Evolutionary conservation across 2,797 vertebrate species (phyloP).

Genomic region (Rhynchotus rufescens): DNA sequence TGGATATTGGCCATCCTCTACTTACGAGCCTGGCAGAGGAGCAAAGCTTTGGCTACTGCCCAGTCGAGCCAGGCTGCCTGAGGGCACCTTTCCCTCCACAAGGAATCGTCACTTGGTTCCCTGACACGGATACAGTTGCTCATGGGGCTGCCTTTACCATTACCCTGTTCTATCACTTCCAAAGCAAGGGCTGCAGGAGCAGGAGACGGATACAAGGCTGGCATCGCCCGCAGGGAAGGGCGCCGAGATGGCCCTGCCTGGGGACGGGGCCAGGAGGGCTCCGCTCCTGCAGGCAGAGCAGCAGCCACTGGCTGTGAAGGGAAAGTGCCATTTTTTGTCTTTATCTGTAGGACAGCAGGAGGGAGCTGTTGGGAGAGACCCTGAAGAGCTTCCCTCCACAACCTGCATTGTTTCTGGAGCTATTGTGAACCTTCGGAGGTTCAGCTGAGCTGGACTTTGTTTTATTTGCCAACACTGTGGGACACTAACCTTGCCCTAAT

Average conservation of each 20-base stretch:
- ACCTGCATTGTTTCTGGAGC: background rate
- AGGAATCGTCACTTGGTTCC: background rate
- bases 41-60: background rate
- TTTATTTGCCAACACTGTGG: background rate
- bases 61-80: rapidly evolving
- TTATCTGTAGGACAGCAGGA: background rate
- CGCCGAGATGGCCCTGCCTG: background rate
- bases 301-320: too few species aligned
- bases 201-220: background rate
- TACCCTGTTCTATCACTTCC: background rate
- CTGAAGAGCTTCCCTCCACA: background rate
- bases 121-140: background rate
- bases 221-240: background rate
- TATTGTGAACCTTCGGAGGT: background rate
- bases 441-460: background rate
- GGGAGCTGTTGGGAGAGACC: background rate
- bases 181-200: too few species aligned
- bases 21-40: background rate
- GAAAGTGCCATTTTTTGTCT: background rate
- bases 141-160: background rate
- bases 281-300: background rate
- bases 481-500: background rate
- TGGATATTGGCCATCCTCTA: background rate
- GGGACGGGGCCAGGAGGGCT: background rate
- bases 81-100: background rate